A percentile compares a stretch with the other conserved stretches of the same genome.
These are phyloP conservation scores for Osmoderma eremita DNA, from an alignment of 2,888 invertebrate species.

Conservation along the genomic window DNA sequence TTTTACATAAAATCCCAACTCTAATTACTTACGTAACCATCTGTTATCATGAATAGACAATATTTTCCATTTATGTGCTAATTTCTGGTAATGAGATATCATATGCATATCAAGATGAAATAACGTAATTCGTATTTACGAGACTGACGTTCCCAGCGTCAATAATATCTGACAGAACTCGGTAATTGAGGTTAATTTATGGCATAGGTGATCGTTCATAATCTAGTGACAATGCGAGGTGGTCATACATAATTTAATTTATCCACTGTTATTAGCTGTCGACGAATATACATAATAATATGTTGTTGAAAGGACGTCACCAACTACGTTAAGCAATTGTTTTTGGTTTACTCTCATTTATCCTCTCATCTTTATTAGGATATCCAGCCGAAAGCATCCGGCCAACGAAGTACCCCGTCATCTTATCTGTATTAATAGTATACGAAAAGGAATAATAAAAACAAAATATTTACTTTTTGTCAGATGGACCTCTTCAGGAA, in stretches of 20 bases:
- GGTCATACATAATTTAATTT: slow-evolving; percentile 8
- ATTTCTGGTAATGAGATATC: no score
- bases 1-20: no score
- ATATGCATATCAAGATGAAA: no score
- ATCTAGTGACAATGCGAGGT: neutral
- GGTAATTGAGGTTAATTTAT: slow-evolving; percentile 17
- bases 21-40: no score
- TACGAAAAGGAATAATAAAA: neutral
- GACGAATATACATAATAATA: slow-evolving; percentile 2
- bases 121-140: no score
- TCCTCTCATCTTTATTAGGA: slow-evolving; percentile 17
- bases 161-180: neutral
- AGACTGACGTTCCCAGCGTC: neutral
- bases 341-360: slow-evolving; percentile 17
- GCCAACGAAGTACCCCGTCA: neutral
- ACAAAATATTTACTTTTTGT: neutral
- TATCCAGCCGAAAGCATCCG: slow-evolving; percentile 15
- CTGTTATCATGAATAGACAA: no score
- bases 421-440: slow-evolving; percentile 11
- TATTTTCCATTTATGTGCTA: no score
- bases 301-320: neutral
- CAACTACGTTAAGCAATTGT: slow-evolving; percentile 13
- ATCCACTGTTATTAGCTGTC: neutral
- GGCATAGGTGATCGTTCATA: slow-evolving; percentile 14
- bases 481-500: slow-evolving; percentile 9